phyloP scores from a whole-genome alignment of 2,797 vertebrate species.

The Karalla daura region DNA sequence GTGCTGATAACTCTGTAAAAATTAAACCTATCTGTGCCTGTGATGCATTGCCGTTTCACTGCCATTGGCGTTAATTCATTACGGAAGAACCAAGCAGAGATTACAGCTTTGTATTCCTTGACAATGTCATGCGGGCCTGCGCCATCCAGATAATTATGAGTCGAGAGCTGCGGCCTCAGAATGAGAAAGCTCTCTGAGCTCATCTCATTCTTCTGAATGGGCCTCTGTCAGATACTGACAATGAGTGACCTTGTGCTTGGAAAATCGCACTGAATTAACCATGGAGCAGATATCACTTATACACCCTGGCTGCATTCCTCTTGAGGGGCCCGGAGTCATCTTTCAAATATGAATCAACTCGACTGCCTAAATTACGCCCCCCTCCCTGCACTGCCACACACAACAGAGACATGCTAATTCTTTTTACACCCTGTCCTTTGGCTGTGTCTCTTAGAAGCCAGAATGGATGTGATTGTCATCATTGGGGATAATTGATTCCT shows the following conservation, averaged over 20 bases:
- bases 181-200: conserved; percentile 77
- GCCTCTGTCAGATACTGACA: conserved; percentile 78
- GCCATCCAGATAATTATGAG: conserved; percentile 82
- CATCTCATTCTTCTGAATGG: conserved; percentile 79
- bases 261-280: conserved; percentile 80
- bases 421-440: conserved; percentile 30
- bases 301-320: conserved; percentile 68
- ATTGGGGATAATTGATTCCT: conserved; percentile 57
- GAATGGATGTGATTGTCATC: conserved; percentile 48
- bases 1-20: conserved; percentile 69
- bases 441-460: conserved; percentile 29
- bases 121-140: conserved; percentile 80
- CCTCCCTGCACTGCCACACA: conserved; percentile 35
- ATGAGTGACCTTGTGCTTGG: conserved; percentile 82
- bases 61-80: conserved; percentile 76
- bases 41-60: conserved; percentile 70
- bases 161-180: conserved; percentile 71
- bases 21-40: conserved; percentile 69
- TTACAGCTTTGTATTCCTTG: conserved; percentile 78
- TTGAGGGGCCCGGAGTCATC: conserved; percentile 72
- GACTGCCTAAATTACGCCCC: conserved; percentile 57
- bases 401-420: conserved; percentile 55
- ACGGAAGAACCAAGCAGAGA: conserved; percentile 73
- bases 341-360: conserved; percentile 78
- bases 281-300: conserved; percentile 79